Base-by-base conservation (phyloP, 2,113 vertebrate genomes). In the Murina feae region DNA sequence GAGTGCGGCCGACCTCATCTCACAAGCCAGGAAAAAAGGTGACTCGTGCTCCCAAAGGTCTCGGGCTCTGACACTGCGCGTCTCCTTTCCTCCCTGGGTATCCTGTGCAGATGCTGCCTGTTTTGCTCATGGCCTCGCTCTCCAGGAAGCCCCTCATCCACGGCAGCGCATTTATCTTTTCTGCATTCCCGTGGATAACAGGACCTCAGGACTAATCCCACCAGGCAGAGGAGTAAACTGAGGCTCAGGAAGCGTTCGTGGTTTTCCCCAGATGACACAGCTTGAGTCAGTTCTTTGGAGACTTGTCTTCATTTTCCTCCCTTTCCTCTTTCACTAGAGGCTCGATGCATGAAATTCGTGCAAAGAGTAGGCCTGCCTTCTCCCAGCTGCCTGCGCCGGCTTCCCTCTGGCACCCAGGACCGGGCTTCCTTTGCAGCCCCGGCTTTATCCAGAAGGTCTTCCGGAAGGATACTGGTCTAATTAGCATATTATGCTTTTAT, bases 1-100 rank as follows among this genome's bases (percentile, higher is more conserved):
- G 98, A 99, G 99, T 0, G 99, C 99, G 1, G 99, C 99, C 47
- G 99, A 99, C 97, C 99, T 99, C 98, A 99, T 99, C 97, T 99
- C 99, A 0, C 99, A 99, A 98, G 99, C 99, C 97, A 98, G 99
- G 95, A 99, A 99, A 97, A 99, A 99, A 98, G 99, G 99, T 99
- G 85, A 96, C 21, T 32, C 9, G 47, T 32, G 47, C 4, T 65
- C 30, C n/a, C 3, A 13, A 4, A 47, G 65, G 3, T 18, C 66
- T 63, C 0, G 0, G 3, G 30, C 18, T 14, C 20, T 32, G 60
- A 30, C 25, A 28, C 32, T 32, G 0, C 9, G 0, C 0, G 6
- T 28, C 42, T 39, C 51, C 42, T 49, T 17, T 11, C 42, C 0
- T 0, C 53, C 28, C 28, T 25, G 20, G n/a, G 42, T 60, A 20